Evolutionary conservation across 2,888 invertebrate species (phyloP), one percentile per base, ranked within the genome.

Genomic region (Lasioglossum malachurum): DNA sequence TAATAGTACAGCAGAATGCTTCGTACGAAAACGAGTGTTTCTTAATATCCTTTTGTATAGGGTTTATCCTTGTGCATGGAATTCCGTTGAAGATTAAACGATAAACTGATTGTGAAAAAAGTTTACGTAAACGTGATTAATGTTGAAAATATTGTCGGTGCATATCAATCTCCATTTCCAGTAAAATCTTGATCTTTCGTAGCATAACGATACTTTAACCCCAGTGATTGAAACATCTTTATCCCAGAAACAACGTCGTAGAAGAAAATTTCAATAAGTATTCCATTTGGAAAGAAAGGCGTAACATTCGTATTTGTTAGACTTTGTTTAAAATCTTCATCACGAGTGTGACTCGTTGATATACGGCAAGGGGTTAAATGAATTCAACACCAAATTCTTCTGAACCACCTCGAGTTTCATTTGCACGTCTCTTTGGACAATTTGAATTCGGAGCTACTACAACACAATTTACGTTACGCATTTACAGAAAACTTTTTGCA

Each of bases 11-110:
- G 23, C 27, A 73, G 16, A 31, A 23, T 31, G 44, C 31, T 72
- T 41, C 44, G 57, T 46, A n/a, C 31, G 67, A n/a, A 46, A 74
- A 67, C 64, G 57, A 60, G 69, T 64, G 46, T n/a, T 64, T 57
- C 74, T 16, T 57, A 71, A 60, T 64, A 69, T 7, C 23, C 10
- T 64, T 46, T 64, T 53, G 38, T 27, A 46, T 35, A 46, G 23
- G 44, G 23, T 19, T 44, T 46, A 64, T 67, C 31, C 73, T 10
- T 31, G 31, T 10, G 31, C 19, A 5, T 49, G 73, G 41, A 19
- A 23, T 31, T 74, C 35, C 35, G 31, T 16, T 49, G 10, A 23
- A 49, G 35, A 35, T 23, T 10, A 38, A 41, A 8, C 38, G 19
- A 69, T 23, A 8, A 44, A 69, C 4, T 23, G 19, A n/a, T 35